Evolutionary conservation across 2,888 invertebrate genomes (phyloP), one percentile per base, ranked within the genome.

Genomic region (Drosophila picticornis): DNA sequence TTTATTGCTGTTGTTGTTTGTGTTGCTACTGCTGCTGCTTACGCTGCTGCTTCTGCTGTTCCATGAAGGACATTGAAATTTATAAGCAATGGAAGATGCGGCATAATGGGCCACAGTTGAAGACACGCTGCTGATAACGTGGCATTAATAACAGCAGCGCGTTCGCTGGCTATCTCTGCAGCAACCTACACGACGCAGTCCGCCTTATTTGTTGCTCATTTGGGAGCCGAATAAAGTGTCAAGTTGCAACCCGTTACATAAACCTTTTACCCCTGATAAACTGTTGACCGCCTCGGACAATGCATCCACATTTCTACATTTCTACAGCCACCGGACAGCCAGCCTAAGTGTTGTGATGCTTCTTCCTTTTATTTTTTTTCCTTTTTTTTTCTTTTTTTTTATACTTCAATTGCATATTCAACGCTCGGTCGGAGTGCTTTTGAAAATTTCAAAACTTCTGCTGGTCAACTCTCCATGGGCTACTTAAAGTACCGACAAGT

Each of bases 81-180:
- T 75, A 77, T 72, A 73, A 73, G 72, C 70, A 68, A 69, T 58
- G 81, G 53, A 43, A 65, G 65, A 66, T 71, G 66, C 53, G 68
- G 61, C 40, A 40, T 83, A 68, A 69, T 72, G 83, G 66, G 60
- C 50, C 60, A 29, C 65, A 55, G 36, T 51, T 64, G 67, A 57
- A 34, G 59, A 63, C 62, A 52, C 76, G 59, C 81, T 46, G 56
- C 79, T 84, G 84, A 84, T 89, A 84, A 86, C 78, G 69, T 65
- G 75, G 69, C 84, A 84, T 89, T 84, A 81, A 81, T 84, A 84
- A 86, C 75, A 74, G 66, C 78, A 74, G 73, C 73, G 70, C 79
- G 77, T 81, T 78, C 71, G 71, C 76, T 77, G n/a, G n/a, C 56
- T 87, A 84, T 89, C 87, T 79, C 10, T 34, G 59, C 43, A 43